Conservation (phyloP, 2,113 vertebrate species). For the Pterophyllum scalare region DNA sequence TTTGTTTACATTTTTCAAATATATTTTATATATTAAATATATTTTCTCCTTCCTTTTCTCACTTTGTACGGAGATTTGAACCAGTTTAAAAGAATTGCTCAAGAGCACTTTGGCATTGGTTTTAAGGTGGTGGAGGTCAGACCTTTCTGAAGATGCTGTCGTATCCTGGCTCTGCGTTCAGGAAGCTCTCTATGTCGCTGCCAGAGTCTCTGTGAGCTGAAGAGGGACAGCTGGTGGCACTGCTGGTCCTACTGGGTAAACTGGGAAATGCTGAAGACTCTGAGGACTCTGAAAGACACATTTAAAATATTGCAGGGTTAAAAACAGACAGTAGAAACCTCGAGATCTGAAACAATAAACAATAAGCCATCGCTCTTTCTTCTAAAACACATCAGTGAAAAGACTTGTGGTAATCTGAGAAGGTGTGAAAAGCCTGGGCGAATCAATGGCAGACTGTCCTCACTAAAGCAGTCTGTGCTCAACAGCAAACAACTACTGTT, state of each 20-base stretch:
- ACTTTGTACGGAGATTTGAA: neutral
- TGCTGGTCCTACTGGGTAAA: conserved; percentile 62
- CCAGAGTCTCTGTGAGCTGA: conserved; percentile 72
- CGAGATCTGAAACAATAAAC: neutral
- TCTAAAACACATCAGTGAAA: conserved; percentile 38
- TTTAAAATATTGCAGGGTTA: neutral
- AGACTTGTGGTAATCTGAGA: conserved; percentile 59
- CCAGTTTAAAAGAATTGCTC: neutral
- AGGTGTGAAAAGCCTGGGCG: conserved; percentile 61
- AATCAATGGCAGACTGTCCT: conserved; percentile 64
- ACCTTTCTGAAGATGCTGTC: conserved; percentile 80
- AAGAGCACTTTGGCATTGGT: neutral
- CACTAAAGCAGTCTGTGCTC: conserved; percentile 15
- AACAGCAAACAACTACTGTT: conserved; percentile 40
- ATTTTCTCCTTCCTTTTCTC: neutral
- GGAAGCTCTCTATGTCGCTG: conserved; percentile 77
- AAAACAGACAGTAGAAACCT: neutral
- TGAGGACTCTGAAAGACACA: conserved; percentile 70
- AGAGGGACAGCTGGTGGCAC: conserved; percentile 59
- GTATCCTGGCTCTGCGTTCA: conserved; percentile 70
- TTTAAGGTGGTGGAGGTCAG: neutral
- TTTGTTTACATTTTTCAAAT: neutral
- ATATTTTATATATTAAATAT: neutral
- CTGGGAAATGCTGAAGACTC: conserved; percentile 37
- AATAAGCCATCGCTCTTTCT: neutral